phyloP scores from a whole-genome alignment of 2,797 vertebrate species.

The Cetoscarus ocellatus region DNA sequence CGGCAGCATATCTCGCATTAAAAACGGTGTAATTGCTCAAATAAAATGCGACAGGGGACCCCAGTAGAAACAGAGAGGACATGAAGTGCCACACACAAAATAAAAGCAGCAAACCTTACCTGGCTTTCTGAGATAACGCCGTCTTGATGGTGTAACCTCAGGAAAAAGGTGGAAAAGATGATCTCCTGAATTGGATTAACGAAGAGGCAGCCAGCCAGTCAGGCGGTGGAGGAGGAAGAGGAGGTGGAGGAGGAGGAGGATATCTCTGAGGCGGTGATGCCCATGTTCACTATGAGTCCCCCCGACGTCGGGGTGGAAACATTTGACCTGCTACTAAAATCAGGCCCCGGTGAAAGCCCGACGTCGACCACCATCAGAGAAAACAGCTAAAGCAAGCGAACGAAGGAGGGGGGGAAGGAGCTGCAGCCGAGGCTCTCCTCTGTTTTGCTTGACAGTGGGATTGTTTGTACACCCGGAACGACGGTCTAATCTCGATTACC shows the following conservation, averaged over 20 bases:
- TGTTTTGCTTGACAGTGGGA: slow-evolving; percentile 33
- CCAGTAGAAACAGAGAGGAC: too few relatives aligned
- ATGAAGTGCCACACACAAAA: not conserved
- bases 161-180: slow-evolving; percentile 64
- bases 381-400: slow-evolving; percentile 32
- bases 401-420: slow-evolving; percentile 1
- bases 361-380: slow-evolving; percentile 22
- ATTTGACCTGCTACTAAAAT: slow-evolving; percentile 60
- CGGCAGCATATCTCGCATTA: not conserved
- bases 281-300: slow-evolving; percentile 61
- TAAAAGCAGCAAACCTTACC: slow-evolving; percentile 52
- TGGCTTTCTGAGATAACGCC: slow-evolving; percentile 72
- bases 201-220: slow-evolving; percentile 55
- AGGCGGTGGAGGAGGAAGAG: slow-evolving; percentile 34
- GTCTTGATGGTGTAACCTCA: slow-evolving; percentile 67
- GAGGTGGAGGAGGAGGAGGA: slow-evolving; percentile 25
- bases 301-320: slow-evolving; percentile 52
- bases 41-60: slow-evolving; percentile 7
- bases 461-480: slow-evolving; percentile 46
- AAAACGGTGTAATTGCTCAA: slow-evolving; percentile 30
- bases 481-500: slow-evolving; percentile 14
- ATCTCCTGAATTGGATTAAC: slow-evolving; percentile 79
- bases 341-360: slow-evolving; percentile 37
- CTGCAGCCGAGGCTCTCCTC: slow-evolving; percentile 47
- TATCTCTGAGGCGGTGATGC: slow-evolving; percentile 59